These are phyloP conservation scores for Oxycera nigricornis DNA, from an alignment of 2,888 invertebrate species.

Conservation along the genomic window DNA sequence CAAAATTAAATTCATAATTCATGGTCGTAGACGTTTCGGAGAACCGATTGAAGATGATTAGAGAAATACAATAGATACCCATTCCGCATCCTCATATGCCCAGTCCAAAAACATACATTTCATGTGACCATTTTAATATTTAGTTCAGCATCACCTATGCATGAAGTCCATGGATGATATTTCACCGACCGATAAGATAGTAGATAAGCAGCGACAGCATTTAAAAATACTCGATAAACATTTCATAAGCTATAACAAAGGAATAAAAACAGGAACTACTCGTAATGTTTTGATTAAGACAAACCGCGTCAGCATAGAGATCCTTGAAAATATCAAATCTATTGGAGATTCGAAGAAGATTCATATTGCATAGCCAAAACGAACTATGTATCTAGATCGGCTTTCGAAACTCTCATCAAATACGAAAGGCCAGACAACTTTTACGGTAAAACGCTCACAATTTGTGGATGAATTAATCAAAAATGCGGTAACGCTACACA, in stretches of 20 bases:
- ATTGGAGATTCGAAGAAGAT: background rate
- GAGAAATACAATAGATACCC: too few species aligned
- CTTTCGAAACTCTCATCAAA: background rate
- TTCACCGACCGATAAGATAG: background rate
- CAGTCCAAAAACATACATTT: too few species aligned
- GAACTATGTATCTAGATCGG: background rate
- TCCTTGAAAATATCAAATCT: background rate
- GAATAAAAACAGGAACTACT: constrained; percentile 37
- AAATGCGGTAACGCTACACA: background rate
- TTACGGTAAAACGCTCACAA: background rate
- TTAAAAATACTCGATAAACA: background rate
- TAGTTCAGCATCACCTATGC: too few species aligned
- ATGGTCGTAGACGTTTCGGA: too few species aligned
- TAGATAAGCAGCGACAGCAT: background rate
- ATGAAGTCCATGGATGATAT: background rate
- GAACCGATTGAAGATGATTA: too few species aligned
- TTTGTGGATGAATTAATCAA: background rate
- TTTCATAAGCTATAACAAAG: constrained; percentile 4
- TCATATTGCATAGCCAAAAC: background rate
- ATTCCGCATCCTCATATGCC: too few species aligned
- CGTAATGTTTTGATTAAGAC: constrained; percentile 23
- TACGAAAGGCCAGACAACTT: background rate
- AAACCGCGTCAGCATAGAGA: background rate
- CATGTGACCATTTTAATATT: too few species aligned
- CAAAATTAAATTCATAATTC: too few species aligned